A percentile compares a stretch with the other conserved stretches of the same genome.
These are phyloP conservation scores for Spheniscus humboldti DNA, from an alignment of 2,797 vertebrate species.

Conservation along the genomic window DNA sequence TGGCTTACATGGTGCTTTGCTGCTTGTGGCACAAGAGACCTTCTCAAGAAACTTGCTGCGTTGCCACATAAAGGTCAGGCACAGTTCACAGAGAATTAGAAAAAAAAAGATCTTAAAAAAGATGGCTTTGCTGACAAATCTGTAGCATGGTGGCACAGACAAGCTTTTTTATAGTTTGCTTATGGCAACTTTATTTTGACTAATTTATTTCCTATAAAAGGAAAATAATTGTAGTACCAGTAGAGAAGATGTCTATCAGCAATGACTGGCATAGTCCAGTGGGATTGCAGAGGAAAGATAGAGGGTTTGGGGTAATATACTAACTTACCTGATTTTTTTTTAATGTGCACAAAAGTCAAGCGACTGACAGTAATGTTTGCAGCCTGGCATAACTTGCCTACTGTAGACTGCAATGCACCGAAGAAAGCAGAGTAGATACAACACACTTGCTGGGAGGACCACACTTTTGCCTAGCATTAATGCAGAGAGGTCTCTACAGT, in stretches of 20 bases:
- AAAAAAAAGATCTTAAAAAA: neutral
- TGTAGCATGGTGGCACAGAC: neutral
- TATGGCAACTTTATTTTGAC: neutral
- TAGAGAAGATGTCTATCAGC: neutral
- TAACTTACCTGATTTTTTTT: neutral
- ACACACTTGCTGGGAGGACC: neutral
- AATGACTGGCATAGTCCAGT: neutral
- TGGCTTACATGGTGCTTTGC: neutral
- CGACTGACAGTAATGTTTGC: neutral
- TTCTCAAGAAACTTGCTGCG: neutral
- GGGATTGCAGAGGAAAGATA: neutral
- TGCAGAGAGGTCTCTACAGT: neutral
- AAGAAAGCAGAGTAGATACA: neutral
- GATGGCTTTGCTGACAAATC: neutral
- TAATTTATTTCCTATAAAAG: neutral
- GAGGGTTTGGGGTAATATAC: neutral
- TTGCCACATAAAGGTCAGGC: neutral
- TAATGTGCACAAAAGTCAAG: neutral
- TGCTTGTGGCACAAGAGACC: neutral
- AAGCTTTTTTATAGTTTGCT: neutral
- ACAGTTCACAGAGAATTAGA: neutral
- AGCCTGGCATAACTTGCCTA: neutral
- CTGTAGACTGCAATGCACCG: neutral
- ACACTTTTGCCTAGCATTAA: neutral
- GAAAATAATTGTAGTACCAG: neutral